Conservation (phyloP, 2,113 vertebrate genomes). For the Grus americana region DNA sequence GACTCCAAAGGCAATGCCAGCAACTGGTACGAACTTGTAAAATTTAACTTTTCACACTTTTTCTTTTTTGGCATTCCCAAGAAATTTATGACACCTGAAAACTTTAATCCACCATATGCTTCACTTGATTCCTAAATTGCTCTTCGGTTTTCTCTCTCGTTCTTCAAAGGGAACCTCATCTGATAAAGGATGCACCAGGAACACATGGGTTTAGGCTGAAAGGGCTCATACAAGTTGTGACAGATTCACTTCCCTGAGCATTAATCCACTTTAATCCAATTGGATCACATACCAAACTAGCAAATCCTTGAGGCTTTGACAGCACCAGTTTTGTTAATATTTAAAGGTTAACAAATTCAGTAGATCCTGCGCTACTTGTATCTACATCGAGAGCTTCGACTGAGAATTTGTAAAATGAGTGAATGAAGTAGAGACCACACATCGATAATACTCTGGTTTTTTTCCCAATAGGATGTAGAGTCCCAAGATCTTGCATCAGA, state of each 20-base stretch:
- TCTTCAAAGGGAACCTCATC: not conserved
- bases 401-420: not conserved
- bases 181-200: not conserved
- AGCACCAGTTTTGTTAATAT: not conserved
- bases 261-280: constrained; percentile 42
- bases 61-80: not conserved
- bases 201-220: not conserved
- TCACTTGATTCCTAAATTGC: not conserved
- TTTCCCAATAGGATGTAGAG: not conserved
- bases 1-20: not conserved
- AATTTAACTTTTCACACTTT: not conserved
- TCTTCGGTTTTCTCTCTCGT: not conserved
- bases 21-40: not conserved
- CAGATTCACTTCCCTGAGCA: constrained; percentile 1
- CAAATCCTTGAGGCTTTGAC: constrained; percentile 5
- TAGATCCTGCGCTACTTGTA: not conserved
- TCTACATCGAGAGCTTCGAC: not conserved
- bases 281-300: constrained; percentile 23
- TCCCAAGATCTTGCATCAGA: not conserved
- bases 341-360: constrained; percentile 43
- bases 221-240: not conserved
- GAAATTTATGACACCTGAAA: not conserved
- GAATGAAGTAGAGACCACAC: not conserved
- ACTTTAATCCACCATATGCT: constrained; percentile 10
- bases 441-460: not conserved